Percentiles rank a stretch among this genome's conserved stretches.
These are phyloP conservation scores for Eupithecia dodoneata DNA, from an alignment of 2,888 invertebrate species.

Conservation along the genomic window DNA sequence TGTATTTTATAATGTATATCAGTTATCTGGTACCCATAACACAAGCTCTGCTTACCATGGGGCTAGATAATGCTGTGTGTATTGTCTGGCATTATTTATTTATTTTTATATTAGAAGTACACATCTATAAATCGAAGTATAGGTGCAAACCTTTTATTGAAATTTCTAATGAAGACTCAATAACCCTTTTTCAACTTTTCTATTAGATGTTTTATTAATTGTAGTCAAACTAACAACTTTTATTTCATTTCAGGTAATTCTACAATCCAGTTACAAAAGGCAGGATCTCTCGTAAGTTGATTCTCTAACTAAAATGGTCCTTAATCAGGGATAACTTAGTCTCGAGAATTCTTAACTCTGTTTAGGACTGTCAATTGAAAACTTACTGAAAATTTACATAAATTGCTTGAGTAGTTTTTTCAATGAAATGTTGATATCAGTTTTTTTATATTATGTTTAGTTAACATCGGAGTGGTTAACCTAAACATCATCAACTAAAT, in stretches of 20 bases:
- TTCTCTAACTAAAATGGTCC: conserved; percentile 14
- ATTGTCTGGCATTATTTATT: too few species aligned
- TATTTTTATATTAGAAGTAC: too few species aligned
- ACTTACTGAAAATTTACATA: conserved; percentile 1
- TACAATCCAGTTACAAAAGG: conserved; percentile 14
- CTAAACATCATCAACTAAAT: too few species aligned
- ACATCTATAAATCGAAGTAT: too few species aligned
- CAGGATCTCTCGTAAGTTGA: conserved; percentile 26
- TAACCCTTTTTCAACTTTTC: background rate
- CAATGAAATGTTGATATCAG: background rate
- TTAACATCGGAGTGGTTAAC: too few species aligned
- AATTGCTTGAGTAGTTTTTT: background rate
- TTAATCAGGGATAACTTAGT: conserved; percentile 21
- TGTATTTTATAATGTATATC: too few species aligned
- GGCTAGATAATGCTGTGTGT: too few species aligned
- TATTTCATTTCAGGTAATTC: conserved; percentile 30
- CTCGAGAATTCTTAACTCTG: conserved; percentile 19
- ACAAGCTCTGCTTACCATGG: too few species aligned
- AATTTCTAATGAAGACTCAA: too few species aligned
- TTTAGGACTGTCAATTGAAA: conserved; percentile 13
- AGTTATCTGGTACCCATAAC: too few species aligned
- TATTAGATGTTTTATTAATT: background rate
- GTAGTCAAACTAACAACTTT: background rate
- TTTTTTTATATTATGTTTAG: too few species aligned
- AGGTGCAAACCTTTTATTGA: too few species aligned